Percentiles rank a stretch among this genome's conserved stretches.
Evolutionary conservation across 2,797 vertebrate genomes (phyloP).

Genomic region (Austrolebias charrua): DNA sequence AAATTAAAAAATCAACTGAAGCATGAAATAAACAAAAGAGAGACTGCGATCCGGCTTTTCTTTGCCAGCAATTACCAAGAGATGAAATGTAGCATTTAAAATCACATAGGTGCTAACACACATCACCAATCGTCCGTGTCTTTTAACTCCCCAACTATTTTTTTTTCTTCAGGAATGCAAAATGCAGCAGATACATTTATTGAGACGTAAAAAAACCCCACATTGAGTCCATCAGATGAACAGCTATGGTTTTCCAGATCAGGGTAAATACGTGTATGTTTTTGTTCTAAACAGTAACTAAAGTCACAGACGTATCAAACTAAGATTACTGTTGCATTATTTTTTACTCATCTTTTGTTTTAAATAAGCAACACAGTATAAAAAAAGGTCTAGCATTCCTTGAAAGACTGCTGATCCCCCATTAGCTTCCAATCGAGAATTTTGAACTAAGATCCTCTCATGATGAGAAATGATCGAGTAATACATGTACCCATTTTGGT

Average conservation of each 20-base stretch:
- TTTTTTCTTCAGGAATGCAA: constrained; percentile 15
- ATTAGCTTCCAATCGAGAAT: too few species aligned
- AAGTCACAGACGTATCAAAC: background rate
- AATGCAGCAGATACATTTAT: constrained; percentile 8
- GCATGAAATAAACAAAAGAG: constrained; percentile 72
- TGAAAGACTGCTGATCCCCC: too few species aligned
- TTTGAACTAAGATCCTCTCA: too few species aligned
- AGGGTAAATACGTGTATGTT: background rate
- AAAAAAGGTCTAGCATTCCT: too few species aligned
- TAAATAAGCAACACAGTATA: too few species aligned
- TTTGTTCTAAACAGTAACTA: background rate
- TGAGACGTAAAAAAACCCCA: background rate
- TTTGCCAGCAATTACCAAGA: constrained; percentile 52
- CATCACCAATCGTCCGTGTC: constrained; percentile 24
- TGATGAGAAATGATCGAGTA: too few species aligned
- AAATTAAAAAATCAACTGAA: constrained; percentile 66
- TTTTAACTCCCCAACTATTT: constrained; percentile 9
- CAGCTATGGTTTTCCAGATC: background rate
- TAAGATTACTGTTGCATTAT: background rate
- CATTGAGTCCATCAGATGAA: constrained; percentile 6
- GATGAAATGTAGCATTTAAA: constrained; percentile 58
- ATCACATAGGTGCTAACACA: constrained; percentile 41
- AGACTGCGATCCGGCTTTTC: constrained; percentile 38
- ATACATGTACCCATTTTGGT: too few species aligned
- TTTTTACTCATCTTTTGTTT: background rate